Evolutionary conservation across 1,140 invertebrate species (phyloP), one percentile per base, ranked within the genome.

Genomic region (Diorhabda sublineata): DNA sequence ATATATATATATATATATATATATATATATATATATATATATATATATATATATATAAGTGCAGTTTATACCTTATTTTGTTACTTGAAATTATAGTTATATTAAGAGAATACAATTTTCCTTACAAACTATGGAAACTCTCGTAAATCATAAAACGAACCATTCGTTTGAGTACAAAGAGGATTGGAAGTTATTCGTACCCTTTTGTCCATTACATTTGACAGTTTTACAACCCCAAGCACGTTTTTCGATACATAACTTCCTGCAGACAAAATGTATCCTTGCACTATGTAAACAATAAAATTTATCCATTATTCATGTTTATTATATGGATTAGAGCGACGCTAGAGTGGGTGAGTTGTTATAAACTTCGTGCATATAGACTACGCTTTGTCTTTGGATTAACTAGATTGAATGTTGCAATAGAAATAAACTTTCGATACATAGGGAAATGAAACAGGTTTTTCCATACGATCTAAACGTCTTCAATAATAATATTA

Each of bases 221-320:
- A 52, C 47, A 52, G 47, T 52, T 52, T 52, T 52, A 52, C 47
- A 52, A 52, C 47, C n/a, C 6, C 6, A n/a, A n/a, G 47, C n/a
- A n/a, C 47, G 47, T 52, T 52, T 52, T 52, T 52, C 47, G 47
- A 52, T 52, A 52, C 47, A 52, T 52, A 4, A n/a, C 47, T 52
- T 52, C 47, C 47, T 52, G 47, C n/a, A 52, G 47, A 52, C 47
- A 52, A 52, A 52, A 52, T 52, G 26, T 26, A 52, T 52, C 47
- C 47, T 52, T n/a, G 47, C n/a, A n/a, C n/a, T 52, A 52, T 52
- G 47, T 52, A 52, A 52, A 52, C 47, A 52, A 52, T 52, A 52
- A 52, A 52, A 52, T 52, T 6, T 52, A 8, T 52, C 47, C 47
- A 52, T 52, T 52, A 52, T 52, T 52, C 47, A 52, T 52, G 6